Evolutionary conservation across 2,888 invertebrate species (phyloP).

Genomic region (Acleris literana): DNA sequence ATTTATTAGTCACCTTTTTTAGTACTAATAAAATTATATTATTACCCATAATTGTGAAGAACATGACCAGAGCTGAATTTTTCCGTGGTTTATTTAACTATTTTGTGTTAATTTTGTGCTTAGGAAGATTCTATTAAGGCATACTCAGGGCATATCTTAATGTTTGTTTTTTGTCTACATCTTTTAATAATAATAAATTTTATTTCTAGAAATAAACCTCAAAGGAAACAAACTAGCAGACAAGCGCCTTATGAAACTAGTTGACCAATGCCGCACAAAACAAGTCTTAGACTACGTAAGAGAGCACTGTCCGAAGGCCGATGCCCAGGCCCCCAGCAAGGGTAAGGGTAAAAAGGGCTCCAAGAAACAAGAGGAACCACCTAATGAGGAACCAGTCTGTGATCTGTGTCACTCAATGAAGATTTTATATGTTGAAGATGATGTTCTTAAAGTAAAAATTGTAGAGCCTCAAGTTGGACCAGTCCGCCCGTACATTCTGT

Average conservation of each 20-base stretch:
- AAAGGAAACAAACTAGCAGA: slow-evolving; percentile 90
- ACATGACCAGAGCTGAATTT: no score
- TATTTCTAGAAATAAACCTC: slow-evolving; percentile 86
- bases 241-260: slow-evolving; percentile 88
- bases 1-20: no score
- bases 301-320: slow-evolving; percentile 83
- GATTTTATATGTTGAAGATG: slow-evolving; percentile 78
- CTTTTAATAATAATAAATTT: neutral
- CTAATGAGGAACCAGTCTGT: slow-evolving; percentile 53
- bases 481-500: slow-evolving; percentile 88
- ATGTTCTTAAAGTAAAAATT: slow-evolving; percentile 76
- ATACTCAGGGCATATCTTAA: no score
- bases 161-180: neutral
- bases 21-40: no score
- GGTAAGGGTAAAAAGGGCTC: slow-evolving; percentile 65
- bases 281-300: slow-evolving; percentile 90
- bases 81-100: no score
- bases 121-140: no score
- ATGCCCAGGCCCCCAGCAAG: slow-evolving; percentile 55
- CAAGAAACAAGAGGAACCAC: slow-evolving; percentile 68
- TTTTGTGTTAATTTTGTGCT: no score
- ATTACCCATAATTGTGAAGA: no score
- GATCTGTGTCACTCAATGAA: slow-evolving; percentile 70
- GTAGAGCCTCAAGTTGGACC: slow-evolving; percentile 81
- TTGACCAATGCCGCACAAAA: slow-evolving; percentile 89